phyloP scores from a whole-genome alignment of 2,797 vertebrate species.

The Pangasius sanitwongsei region DNA sequence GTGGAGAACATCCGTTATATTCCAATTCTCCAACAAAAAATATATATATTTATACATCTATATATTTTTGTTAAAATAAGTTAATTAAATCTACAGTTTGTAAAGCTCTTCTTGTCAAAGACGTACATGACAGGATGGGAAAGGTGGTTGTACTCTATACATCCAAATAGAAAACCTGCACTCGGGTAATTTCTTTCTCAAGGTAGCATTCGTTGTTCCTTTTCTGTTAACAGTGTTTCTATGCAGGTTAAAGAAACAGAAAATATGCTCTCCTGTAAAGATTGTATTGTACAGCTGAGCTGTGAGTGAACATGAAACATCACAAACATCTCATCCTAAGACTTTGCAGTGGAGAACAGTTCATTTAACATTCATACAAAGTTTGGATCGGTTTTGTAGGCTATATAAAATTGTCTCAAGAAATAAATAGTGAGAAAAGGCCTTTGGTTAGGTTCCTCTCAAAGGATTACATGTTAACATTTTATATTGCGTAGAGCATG shows the following conservation, averaged over 20 bases:
- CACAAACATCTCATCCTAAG: constrained; percentile 67
- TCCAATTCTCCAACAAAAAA: constrained; percentile 68
- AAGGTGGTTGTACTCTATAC: constrained; percentile 62
- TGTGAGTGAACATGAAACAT: constrained; percentile 44
- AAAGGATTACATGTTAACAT: constrained; percentile 23
- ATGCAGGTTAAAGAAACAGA: not conserved
- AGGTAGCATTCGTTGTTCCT: not conserved
- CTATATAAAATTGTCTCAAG: constrained; percentile 25
- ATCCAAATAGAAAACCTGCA: constrained; percentile 54
- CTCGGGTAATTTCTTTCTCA: not conserved
- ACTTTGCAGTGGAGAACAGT: constrained; percentile 72
- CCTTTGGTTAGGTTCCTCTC: constrained; percentile 36
- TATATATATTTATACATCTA: constrained; percentile 65
- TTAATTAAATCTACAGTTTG: constrained; percentile 56
- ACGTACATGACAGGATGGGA: constrained; percentile 59
- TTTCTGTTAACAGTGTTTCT: not conserved
- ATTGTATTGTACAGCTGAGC: not conserved
- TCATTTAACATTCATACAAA: constrained; percentile 52
- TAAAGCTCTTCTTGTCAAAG: constrained; percentile 58
- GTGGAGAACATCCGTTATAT: constrained; percentile 54
- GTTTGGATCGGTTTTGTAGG: not conserved
- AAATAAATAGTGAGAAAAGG: constrained; percentile 36
- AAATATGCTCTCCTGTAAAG: not conserved
- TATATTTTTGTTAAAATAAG: constrained; percentile 71
- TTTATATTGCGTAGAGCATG: constrained; percentile 31